phyloP scores from a whole-genome alignment of 30 jellyfish, hydroid and myxozoan species.

The Rhopilema esculentum region DNA sequence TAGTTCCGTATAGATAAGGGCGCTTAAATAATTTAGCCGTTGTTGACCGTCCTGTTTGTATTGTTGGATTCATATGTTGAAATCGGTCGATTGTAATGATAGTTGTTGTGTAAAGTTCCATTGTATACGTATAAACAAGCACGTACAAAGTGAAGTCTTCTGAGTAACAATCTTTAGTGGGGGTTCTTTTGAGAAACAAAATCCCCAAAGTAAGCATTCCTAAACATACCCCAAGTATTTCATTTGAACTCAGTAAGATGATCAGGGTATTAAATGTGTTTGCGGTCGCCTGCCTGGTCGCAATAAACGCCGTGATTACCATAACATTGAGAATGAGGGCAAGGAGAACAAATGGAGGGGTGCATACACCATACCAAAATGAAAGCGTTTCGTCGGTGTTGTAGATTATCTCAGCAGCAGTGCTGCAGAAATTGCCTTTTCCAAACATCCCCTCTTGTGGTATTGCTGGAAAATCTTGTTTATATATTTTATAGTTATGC shows the following conservation, averaged over 20 bases:
- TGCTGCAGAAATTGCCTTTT: neutral
- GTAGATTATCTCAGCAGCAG: neutral
- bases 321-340: neutral
- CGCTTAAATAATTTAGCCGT: neutral
- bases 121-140: neutral
- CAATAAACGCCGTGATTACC: constrained; percentile 13
- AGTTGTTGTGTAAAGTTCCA: neutral
- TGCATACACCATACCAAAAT: neutral
- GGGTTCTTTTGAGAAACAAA: neutral
- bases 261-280: constrained; percentile 8
- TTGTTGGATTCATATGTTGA: constrained; percentile 10
- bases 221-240: neutral
- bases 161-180: neutral
- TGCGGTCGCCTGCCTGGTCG: constrained; percentile 7
- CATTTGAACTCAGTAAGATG: constrained; percentile 3
- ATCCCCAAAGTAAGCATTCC: neutral
- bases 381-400: neutral
- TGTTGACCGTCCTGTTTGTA: neutral
- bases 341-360: neutral
- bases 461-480: neutral
- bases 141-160: neutral
- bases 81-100: constrained; percentile 30
- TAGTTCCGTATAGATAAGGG: neutral
- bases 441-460: neutral
- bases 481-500: too few relatives aligned